Base-by-base conservation (phyloP, 2,888 invertebrate genomes). In the Lobophora halterata region DNA sequence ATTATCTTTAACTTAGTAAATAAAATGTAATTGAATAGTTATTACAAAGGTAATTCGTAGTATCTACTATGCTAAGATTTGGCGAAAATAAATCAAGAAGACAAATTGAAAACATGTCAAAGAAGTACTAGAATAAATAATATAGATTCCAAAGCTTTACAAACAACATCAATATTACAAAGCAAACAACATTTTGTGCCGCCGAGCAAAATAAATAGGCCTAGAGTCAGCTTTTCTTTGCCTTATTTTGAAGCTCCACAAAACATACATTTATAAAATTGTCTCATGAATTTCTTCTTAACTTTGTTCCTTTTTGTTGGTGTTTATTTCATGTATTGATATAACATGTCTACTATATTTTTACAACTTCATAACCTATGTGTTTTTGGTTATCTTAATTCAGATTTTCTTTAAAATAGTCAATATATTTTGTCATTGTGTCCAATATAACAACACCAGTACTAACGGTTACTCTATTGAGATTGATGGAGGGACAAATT, bases 401-500 rank as follows among this genome's bases (percentile, higher is more conserved):
- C n/a, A n/a, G n/a, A n/a, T n/a, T n/a, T n/a, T n/a, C n/a, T n/a
- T n/a, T n/a, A n/a, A n/a, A n/a, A n/a, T n/a, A n/a, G n/a, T n/a
- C n/a, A n/a, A n/a, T 43, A 33, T 39, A 40, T 40, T 32, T 13
- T 12, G 35, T 35, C 36, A 50, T 46, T 47, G 33, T 39, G 20
- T 36, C 20, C 24, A 39, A 24, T 14, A 31, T 35, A 28, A 30
- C 30, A 41, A 25, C 28, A 23, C 37, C 16, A 35, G 26, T 19
- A 36, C 38, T 45, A 49, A 33, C 46, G 16, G 34, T 24, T 28
- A 5, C 37, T 26, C 38, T 43, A 50, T 45, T 38, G 44, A 64
- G 69, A 74, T 74, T 71, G 72, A 75, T 74, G 67, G 61, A 58
- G 57, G 56, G 58, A 61, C 63, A 61, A 71, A 69, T 62, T 57